Base-by-base conservation (phyloP, 2,797 vertebrate genomes). In the Micromesistius poutassou region DNA sequence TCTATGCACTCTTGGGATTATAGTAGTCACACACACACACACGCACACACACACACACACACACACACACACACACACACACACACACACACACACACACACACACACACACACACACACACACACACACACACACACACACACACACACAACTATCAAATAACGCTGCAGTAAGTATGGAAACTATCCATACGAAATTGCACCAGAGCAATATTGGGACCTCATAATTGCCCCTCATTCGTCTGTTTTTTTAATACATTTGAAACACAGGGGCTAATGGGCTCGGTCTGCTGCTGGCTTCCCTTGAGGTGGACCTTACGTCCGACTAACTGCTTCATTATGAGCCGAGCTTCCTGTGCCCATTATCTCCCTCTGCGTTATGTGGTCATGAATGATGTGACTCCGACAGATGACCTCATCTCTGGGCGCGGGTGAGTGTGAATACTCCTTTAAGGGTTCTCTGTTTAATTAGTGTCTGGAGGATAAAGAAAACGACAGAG, bases 261-360 rank as follows among this genome's bases (percentile, higher is more conserved):
- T 3, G 81, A 86, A 74, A 89, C 83, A 82, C 83, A 88, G 72
- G 79, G 74, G 82, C 79, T 80, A 85, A 87, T 89, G 83, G 88
- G 87, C 83, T 88, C 77, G 40, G 87, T 84, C 83, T 75, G 78
- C 74, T 78, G 86, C 84, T 87, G 86, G 84, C 90, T 90, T 87
- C 86, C 79, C 81, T 75, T 74, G 82, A 89, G 87, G 84, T 88
- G 79, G 76, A 76, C 83, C 81, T 87, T 79, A 30, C 74, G 79
- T 79, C 76, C 55, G 5, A 84, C 86, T 79, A 87, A 86, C 85
- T 87, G 81, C 79, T 87, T 77, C 81, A 89, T 90, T 88, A 89
- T 86, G 91, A 87, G 87, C 80, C 86, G 82, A 81, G 89, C 88
- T 91, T 91, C 89, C 87, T 83, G 83, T 84, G 85, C 85, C 85